Percentiles rank a stretch among this genome's conserved stretches.
Conservation (phyloP, 1,140 invertebrate genomes). For the Aphelenchoides besseyi region DNA sequence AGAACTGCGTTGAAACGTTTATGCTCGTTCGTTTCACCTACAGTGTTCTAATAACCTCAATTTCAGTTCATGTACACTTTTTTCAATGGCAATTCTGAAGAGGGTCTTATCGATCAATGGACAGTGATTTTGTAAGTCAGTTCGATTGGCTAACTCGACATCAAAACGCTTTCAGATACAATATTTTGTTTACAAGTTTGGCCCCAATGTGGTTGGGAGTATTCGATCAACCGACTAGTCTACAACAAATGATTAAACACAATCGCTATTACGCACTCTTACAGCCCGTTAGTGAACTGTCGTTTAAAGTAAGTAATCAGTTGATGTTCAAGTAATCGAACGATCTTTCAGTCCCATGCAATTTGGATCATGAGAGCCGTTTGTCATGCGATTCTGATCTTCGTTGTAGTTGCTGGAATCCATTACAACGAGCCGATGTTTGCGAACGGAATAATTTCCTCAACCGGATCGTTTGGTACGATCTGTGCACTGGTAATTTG, state of each 20-base stretch:
- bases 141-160: not conserved
- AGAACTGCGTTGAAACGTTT: not conserved
- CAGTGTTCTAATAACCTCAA: not conserved
- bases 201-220: not conserved
- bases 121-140: not conserved
- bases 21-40: not conserved
- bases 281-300: not conserved
- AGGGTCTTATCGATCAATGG: not conserved
- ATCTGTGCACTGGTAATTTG: not conserved
- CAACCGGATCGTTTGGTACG: not conserved
- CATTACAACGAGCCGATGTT: not conserved
- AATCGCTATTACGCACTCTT: not conserved
- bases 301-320: not conserved
- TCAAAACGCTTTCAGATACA: not conserved
- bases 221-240: not conserved
- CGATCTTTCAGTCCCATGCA: not conserved
- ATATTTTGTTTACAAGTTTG: not conserved
- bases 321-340: not conserved
- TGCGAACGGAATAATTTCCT: not conserved
- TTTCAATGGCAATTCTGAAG: not conserved
- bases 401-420: not conserved
- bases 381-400: not conserved
- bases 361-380: not conserved
- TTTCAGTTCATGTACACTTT: not conserved
- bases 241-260: not conserved